A percentile compares a stretch with the other conserved stretches of the same genome.
These are phyloP conservation scores for Protomyctophum bolini DNA, from an alignment of 2,113 vertebrate species.

Conservation along the genomic window DNA sequence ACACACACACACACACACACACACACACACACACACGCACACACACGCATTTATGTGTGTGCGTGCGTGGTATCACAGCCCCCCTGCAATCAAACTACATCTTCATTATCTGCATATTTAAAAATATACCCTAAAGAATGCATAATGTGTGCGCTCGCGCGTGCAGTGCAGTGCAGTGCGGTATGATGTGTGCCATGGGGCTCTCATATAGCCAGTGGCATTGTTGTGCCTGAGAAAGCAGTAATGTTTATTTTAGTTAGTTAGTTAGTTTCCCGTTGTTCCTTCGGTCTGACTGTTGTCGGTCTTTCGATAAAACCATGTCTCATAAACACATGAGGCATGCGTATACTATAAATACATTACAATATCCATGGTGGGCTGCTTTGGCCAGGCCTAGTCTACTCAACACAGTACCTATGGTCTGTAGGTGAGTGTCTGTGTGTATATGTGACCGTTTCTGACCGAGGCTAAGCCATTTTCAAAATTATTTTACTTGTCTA, in stretches of 20 bases:
- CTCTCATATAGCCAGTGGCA: conserved; percentile 33
- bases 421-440: no score
- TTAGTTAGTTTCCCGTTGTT: not conserved
- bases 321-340: conserved; percentile 5
- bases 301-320: not conserved
- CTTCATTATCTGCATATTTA: conserved; percentile 42
- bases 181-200: not conserved
- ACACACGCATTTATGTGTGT: not conserved
- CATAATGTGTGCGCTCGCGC: not conserved
- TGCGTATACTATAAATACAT: not conserved
- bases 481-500: no score
- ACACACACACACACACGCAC: no score
- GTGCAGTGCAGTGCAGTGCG: not conserved
- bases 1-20: no score
- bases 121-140: conserved; percentile 45
- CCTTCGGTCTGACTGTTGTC: not conserved
- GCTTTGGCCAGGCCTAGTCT: no score
- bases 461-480: no score
- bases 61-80: conserved; percentile 2
- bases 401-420: no score
- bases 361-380: not conserved
- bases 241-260: not conserved
- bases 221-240: conserved; percentile 54
- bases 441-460: no score
- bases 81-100: conserved; percentile 21